Evolutionary conservation across 2,113 vertebrate genomes (phyloP).

Genomic region (Tichodroma muraria): DNA sequence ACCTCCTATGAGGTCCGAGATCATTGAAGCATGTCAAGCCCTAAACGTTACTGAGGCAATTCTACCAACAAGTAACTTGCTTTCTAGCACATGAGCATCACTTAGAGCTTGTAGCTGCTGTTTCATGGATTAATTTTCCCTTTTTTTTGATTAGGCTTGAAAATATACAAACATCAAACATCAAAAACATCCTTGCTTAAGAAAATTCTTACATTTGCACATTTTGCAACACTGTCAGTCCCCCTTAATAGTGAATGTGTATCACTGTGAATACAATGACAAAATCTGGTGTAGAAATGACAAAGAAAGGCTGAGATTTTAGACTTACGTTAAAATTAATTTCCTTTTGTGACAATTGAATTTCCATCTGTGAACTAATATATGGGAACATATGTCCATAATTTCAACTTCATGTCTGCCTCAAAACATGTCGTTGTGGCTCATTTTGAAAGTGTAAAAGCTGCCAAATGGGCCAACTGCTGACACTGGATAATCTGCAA

Average conservation of each 20-base stretch:
- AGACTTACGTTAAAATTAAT: not conserved
- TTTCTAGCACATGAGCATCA: not conserved
- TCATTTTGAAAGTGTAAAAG: not conserved
- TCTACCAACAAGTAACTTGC: not conserved
- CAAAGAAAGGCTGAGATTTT: not conserved
- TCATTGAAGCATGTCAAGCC: not conserved
- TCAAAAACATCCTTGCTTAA: not conserved
- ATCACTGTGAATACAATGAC: not conserved
- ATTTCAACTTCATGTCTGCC: not conserved
- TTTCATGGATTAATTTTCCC: not conserved
- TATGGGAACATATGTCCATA: not conserved
- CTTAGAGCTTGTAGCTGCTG: not conserved
- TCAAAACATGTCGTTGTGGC: not conserved
- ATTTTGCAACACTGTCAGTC: not conserved
- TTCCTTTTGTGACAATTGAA: not conserved
- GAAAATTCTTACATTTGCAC: not conserved
- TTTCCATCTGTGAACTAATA: not conserved
- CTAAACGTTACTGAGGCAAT: not conserved
- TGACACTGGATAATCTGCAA: accelerated
- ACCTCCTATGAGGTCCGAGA: not conserved
- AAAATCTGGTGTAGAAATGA: not conserved
- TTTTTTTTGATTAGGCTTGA: not conserved
- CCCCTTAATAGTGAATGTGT: not conserved
- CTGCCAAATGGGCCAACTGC: not conserved
- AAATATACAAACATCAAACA: not conserved